Evolutionary conservation across 2,888 invertebrate species (phyloP).

Genomic region (Sarcophaga carnaria): DNA sequence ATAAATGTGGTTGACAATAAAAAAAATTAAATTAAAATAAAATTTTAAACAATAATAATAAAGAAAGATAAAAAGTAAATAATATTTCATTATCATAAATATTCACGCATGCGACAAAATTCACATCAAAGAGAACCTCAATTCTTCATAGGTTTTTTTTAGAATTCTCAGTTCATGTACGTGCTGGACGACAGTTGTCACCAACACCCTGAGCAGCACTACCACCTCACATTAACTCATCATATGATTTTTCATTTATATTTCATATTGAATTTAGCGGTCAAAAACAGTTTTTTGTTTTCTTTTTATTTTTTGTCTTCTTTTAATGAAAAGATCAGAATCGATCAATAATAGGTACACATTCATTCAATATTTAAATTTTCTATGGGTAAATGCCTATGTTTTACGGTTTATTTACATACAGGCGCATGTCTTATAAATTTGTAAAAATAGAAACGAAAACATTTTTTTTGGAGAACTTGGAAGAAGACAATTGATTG

Average conservation of each 20-base stretch:
- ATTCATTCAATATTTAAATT: conserved; percentile 15
- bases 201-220: conserved; percentile 4
- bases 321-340: background rate
- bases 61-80: conserved; percentile 43
- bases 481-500: no score
- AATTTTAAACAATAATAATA: conserved; percentile 5
- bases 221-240: background rate
- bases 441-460: no score
- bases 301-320: background rate
- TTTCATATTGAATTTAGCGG: conserved; percentile 46
- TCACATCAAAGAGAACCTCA: conserved; percentile 65
- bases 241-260: conserved; percentile 34
- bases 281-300: background rate
- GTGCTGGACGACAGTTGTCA: conserved; percentile 53
- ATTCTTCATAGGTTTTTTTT: conserved; percentile 55
- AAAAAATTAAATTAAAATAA: conserved; percentile 34
- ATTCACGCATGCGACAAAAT: conserved; percentile 65
- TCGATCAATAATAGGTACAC: no score
- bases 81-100: conserved; percentile 65
- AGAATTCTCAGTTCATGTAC: conserved; percentile 50
- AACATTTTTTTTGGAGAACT: no score
- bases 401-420: no score
- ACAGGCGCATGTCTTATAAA: no score
- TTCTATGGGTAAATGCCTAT: background rate
- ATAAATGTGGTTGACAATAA: conserved; percentile 29